phyloP scores from a whole-genome alignment of 2,113 vertebrate species.

The Chamaetylas fuelleborni region DNA sequence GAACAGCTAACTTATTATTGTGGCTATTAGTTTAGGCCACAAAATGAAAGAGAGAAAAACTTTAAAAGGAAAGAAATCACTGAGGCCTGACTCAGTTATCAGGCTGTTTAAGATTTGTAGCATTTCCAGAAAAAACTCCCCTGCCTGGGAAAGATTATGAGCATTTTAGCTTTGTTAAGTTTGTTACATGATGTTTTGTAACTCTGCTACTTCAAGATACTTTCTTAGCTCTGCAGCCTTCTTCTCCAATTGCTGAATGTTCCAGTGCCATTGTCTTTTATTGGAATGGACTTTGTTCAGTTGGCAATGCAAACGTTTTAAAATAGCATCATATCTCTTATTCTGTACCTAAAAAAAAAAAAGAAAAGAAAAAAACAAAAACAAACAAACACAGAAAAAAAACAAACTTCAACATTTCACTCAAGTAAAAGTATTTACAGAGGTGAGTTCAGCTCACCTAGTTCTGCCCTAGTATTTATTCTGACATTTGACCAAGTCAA shows the following conservation, averaged over 20 bases:
- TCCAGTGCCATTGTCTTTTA: constrained; percentile 72
- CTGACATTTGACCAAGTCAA: background rate
- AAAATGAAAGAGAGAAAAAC: background rate
- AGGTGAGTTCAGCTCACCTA: background rate
- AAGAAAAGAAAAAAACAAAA: background rate
- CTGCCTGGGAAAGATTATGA: background rate
- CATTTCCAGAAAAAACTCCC: background rate
- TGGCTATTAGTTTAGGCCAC: background rate
- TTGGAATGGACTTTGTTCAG: constrained; percentile 72
- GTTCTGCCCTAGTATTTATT: background rate
- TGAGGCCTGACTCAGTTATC: background rate
- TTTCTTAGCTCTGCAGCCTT: constrained; percentile 66
- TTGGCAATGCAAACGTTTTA: constrained; percentile 78
- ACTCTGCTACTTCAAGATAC: constrained; percentile 14
- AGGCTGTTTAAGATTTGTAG: background rate
- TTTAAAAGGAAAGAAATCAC: background rate
- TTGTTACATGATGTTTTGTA: background rate
- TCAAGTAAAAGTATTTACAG: background rate
- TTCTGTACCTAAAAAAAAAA: constrained; percentile 73
- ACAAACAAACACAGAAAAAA: background rate
- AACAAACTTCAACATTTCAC: background rate
- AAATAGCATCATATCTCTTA: constrained; percentile 77
- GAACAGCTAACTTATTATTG: background rate
- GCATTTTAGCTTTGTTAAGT: background rate
- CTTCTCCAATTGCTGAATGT: constrained; percentile 73